A percentile compares a stretch with the other conserved stretches of the same genome.
Conservation (phyloP, 2,888 invertebrate species). For the Patella pellucida region DNA sequence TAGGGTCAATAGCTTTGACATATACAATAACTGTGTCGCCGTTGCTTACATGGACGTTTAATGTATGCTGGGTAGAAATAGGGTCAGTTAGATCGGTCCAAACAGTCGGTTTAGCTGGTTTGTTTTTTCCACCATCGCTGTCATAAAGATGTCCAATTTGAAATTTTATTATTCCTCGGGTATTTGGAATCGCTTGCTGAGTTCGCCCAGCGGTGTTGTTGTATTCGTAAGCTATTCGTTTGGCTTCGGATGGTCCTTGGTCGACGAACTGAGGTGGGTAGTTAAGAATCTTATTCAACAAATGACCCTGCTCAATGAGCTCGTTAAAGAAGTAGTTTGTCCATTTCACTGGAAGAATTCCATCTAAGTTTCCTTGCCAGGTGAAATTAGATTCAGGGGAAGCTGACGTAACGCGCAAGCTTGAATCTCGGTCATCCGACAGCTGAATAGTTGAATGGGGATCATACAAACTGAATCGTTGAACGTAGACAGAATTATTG, state of each 20-base stretch:
- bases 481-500: constrained; percentile 47
- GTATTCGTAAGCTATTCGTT: not conserved
- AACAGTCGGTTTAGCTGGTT: constrained; percentile 12
- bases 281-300: constrained; percentile 33
- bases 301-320: constrained; percentile 33
- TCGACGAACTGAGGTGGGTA: constrained; percentile 36
- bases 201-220: constrained; percentile 38
- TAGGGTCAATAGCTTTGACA: constrained; percentile 40
- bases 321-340: constrained; percentile 37
- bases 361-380: constrained; percentile 37
- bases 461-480: constrained; percentile 45
- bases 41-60: constrained; percentile 5
- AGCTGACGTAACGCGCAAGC: constrained; percentile 37
- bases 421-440: constrained; percentile 17
- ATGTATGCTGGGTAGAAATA: not conserved
- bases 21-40: constrained; percentile 38
- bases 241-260: not conserved
- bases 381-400: constrained; percentile 35
- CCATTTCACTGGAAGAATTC: constrained; percentile 35
- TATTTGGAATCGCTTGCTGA: constrained; percentile 33
- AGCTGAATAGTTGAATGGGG: constrained; percentile 33
- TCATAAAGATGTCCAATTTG: constrained; percentile 24
- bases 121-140: constrained; percentile 15
- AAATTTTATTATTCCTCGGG: constrained; percentile 42
- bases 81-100: constrained; percentile 24